Evolutionary conservation across 2,113 vertebrate genomes (phyloP), one percentile per base, ranked within the genome.

Genomic region (Guaruba guarouba): DNA sequence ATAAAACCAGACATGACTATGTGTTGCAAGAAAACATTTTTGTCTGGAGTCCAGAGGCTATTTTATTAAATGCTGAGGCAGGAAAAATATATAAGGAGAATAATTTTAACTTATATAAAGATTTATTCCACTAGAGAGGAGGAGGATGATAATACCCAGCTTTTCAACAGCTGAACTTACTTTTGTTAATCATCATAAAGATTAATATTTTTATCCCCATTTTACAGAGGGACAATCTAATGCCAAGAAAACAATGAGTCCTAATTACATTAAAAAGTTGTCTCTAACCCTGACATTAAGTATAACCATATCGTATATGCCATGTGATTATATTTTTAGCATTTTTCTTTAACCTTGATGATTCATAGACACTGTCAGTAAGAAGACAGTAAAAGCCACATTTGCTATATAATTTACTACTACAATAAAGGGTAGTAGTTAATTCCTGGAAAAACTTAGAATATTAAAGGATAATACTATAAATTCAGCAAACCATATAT

Each of bases 31-130:
- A 77, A 88, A 77, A 29, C 33, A 28, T 35, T 71, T 57, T 84
- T 92, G 51, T 69, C 66, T 75, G 33, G 46, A 89, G 33, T 88
- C 52, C 79, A 89, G 63, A 9, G 11, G 13, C 5, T 78, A 61
- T 77, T 85, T 85, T 75, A 84, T 90, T 82, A 91, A 95, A 94
- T 74, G 13, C 27, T 83, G 68, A 91, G 73, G 28, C 5, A 71
- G 18, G 39, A 9, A 49, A 63, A 88, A 73, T 54, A 46, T 28
- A 46, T 33, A 74, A 6, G 8, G 16, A 46, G 33, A 78, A 37
- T 63, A 63, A 68, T 8, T 88, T 54, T 69, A 78, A 46, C 31
- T 69, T 54, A 18, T 7, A 88, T 51, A 33, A 77, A 85, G 22
- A 75, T 23, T 93, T 61, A 74, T 89, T 79, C 41, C 22, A 33